Base-by-base conservation (phyloP, 1,140 invertebrate species). In the Drosophila saltans region DNA sequence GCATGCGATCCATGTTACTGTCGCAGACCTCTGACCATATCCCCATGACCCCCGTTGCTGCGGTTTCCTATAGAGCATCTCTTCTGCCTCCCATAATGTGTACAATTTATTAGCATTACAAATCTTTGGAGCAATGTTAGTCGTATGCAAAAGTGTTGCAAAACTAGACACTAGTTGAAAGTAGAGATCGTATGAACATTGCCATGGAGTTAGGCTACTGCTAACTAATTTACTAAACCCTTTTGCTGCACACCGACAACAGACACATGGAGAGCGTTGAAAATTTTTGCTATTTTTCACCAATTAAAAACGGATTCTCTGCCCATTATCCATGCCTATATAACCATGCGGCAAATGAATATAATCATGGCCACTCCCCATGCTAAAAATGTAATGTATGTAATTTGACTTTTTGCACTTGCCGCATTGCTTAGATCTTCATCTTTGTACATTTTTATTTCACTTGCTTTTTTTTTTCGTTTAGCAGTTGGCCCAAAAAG, bases 231-330 rank as follows among this genome's bases (percentile, higher is more conserved):
- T 55, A 55, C 40, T 16, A 41, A 57, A 58, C 74, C 75, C 69
- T 77, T 78, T 78, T 28, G 69, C 55, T 33, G 26, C 16, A 58
- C 26, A 55, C 52, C 5, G 33, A 6, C 33, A 36, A 40, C 39
- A 40, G 9, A 40, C 39, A 40, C 36, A 28, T 2, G 3, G 74
- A 78, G 68, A 66, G 84, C 84, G 84, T 89, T 45, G 69, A 74
- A 74, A 89, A 84, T 89, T 81, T 72, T 36, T 68, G 81, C 75
- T 89, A 89, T 89, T 89, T 89, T 89, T 89, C 78, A 89, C 84
- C 84, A 89, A 89, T 89, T 89, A 89, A 89, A 88, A 89, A 89
- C 81, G 78, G 84, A 89, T 89, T 89, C 84, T 84, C 69, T 28
- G 60, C 68, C 45, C 81, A 84, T 89, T 84, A 68, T 84, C 69